Evolutionary conservation across 2,888 invertebrate species (phyloP).

Genomic region (Amorpha juglandis): DNA sequence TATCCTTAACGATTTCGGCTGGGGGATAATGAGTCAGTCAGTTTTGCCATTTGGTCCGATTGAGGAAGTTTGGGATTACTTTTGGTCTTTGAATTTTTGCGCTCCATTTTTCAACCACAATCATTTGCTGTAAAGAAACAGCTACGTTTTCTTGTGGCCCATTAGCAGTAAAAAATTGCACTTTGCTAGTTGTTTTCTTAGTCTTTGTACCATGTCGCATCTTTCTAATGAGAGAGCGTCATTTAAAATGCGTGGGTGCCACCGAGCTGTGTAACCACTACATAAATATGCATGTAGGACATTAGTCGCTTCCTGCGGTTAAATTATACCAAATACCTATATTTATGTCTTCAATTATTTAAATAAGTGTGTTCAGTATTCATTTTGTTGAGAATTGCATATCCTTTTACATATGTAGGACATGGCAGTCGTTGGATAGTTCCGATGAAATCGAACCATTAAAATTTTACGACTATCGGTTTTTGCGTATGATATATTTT

Average conservation of each 20-base stretch:
- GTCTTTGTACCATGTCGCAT: background rate
- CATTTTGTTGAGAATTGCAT: background rate
- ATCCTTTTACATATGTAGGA: conserved; percentile 9
- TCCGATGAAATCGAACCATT: background rate
- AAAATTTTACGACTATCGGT: background rate
- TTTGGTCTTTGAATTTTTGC: background rate
- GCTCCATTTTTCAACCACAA: background rate
- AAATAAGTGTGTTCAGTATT: conserved; percentile 6
- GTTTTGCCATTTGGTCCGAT: too few relatives aligned
- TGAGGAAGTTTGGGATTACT: background rate
- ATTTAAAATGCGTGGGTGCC: conserved; percentile 38
- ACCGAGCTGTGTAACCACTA: conserved; percentile 23
- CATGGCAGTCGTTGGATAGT: background rate
- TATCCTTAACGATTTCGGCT: too few relatives aligned
- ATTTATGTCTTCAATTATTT: conserved; percentile 31
- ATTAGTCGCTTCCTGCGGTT: conserved; percentile 36
- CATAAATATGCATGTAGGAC: conserved; percentile 38
- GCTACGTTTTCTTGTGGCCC: background rate
- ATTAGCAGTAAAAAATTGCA: background rate
- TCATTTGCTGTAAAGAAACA: background rate
- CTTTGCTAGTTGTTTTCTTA: background rate
- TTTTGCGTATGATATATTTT: background rate
- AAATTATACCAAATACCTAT: conserved; percentile 33
- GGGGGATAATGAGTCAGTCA: too few relatives aligned
- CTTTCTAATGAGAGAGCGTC: conserved; percentile 29